phyloP scores from a whole-genome alignment of 2,113 vertebrate species.

The Mobula birostris region DNA sequence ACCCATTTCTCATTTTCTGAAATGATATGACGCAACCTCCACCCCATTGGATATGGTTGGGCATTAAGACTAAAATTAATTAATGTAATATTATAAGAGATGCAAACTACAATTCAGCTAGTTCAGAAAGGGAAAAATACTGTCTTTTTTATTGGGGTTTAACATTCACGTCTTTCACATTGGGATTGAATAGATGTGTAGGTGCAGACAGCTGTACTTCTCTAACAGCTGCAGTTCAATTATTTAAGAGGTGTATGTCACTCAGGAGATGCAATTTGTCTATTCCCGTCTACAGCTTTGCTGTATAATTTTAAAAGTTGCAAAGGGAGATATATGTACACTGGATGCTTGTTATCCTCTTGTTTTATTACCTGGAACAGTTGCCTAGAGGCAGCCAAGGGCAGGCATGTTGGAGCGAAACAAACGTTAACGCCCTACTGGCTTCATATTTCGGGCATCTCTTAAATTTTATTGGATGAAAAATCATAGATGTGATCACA shows the following conservation, averaged over 20 bases:
- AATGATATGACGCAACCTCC: neutral
- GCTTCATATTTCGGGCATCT: neutral
- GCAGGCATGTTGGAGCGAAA: neutral
- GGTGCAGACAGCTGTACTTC: conserved; percentile 3
- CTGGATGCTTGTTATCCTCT: neutral
- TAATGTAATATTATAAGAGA: neutral
- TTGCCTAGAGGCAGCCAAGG: neutral
- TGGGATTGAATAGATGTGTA: conserved; percentile 14
- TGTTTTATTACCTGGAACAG: conserved; percentile 1
- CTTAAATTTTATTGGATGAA: neutral
- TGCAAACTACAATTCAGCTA: neutral
- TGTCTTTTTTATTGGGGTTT: neutral
- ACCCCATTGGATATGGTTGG: neutral
- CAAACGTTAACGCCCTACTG: neutral
- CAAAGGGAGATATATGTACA: neutral
- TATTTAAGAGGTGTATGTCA: conserved; percentile 11
- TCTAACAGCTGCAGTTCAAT: conserved; percentile 27
- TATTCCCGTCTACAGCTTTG: neutral
- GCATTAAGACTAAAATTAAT: neutral
- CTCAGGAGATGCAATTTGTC: conserved; percentile 21
- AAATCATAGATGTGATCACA: neutral
- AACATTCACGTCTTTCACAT: neutral
- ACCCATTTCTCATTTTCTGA: neutral
- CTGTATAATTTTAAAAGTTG: conserved; percentile 6
- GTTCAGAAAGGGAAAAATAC: neutral